These are phyloP conservation scores for Drosophila atroscutellata DNA, from an alignment of 2,888 invertebrate species.

Conservation along the genomic window DNA sequence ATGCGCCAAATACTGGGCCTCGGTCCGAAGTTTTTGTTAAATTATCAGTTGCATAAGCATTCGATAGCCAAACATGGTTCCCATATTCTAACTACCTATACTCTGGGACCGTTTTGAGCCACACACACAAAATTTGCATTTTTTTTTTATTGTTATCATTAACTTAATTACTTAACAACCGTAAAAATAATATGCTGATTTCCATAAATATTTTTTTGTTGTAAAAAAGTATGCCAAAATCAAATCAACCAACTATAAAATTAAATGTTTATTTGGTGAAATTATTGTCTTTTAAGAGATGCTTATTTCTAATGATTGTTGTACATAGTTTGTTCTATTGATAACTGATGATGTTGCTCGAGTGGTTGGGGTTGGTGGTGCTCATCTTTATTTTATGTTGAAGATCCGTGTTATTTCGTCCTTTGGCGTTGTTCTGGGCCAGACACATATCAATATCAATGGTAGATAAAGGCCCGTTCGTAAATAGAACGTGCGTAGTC, in stretches of 20 bases:
- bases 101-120: not conserved
- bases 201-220: no score
- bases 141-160: no score
- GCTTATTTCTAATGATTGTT: no score
- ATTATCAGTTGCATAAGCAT: not conserved
- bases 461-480: no score
- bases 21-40: not conserved
- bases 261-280: not conserved
- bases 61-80: not conserved
- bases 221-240: not conserved
- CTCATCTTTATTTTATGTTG: not conserved
- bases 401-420: not conserved
- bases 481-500: constrained; percentile 87
- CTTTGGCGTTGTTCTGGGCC: constrained; percentile 40
- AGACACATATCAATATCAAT: no score
- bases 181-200: no score
- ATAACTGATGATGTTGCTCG: not conserved
- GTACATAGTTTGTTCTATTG: not conserved
- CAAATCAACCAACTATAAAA: not conserved
- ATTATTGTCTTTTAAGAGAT: not conserved
- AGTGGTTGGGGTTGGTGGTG: no score
- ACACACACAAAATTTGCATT: no score
- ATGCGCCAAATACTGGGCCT: not conserved
- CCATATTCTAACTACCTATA: not conserved
- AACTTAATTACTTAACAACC: no score